Evolutionary conservation across 2,888 invertebrate species (phyloP), one percentile per base, ranked within the genome.

Genomic region (Theretra japonica): DNA sequence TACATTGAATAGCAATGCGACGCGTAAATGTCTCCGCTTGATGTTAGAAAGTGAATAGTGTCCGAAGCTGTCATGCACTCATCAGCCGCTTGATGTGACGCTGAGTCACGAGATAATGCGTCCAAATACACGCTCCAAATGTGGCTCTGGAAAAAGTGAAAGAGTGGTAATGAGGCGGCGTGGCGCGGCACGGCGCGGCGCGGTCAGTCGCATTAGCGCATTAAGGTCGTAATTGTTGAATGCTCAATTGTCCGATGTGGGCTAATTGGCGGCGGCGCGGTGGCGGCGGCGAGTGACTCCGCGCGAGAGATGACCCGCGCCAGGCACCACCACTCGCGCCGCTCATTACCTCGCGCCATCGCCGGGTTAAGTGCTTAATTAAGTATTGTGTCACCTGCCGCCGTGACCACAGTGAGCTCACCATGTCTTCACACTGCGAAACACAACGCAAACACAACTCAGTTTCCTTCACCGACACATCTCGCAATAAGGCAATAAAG

Each of bases 201-300:
- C 70, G 53, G 59, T 53, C 28, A 21, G n/a, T 21, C 30, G 48
- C 65, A 65, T 60, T 60, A 60, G 60, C 60, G 30, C 30, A 60
- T 65, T 65, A 65, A 65, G 65, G 65, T 65, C 65, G 65, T 65
- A 65, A 65, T 65, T 65, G 65, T 65, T 65, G 65, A 65, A 41
- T 23, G 65, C 65, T 48, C 65, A 65, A 65, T 65, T 65, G 65
- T 21, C 7, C 65, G 48, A 65, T 65, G 48, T 65, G 65, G 65
- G 65, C 65, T 65, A 65, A 65, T 65, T 48, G 65, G 21, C 48
- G 48, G 48, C 60, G 62, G 33, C 33, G 11, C 62, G 62, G 33
- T 21, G 62, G 33, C 21, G 62, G n/a, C 48, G 23, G 60, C 41
- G 65, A 41, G 48, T 41, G 65, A 65, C 23, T n/a, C 30, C n/a